Evolutionary conservation across 2,797 vertebrate genomes (phyloP).

Genomic region (Hipposideros larvatus): DNA sequence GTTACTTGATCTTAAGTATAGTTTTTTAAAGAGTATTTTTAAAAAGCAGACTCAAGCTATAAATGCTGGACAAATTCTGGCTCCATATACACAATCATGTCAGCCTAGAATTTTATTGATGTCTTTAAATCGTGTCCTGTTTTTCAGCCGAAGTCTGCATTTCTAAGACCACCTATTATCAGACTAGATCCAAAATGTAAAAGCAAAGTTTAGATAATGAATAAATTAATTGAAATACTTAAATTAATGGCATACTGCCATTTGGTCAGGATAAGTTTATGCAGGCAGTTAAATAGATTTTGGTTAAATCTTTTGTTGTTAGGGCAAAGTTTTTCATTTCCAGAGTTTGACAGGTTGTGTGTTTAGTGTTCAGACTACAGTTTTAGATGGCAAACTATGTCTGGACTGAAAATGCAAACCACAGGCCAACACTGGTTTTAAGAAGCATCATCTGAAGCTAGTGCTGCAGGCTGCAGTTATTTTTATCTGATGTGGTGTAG

Average conservation of each 20-base stretch:
- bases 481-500: not conserved
- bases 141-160: constrained; percentile 19
- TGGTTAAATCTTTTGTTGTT: constrained; percentile 14
- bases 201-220: constrained; percentile 44
- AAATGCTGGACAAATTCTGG: not conserved
- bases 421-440: not conserved
- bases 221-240: constrained; percentile 14
- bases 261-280: not conserved
- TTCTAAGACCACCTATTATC: constrained; percentile 34
- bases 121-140: not conserved
- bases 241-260: not conserved
- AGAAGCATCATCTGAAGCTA: not conserved
- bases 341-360: not conserved
- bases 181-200: constrained; percentile 30
- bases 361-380: not conserved
- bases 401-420: not conserved
- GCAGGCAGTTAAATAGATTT: not conserved
- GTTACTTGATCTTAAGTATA: not conserved
- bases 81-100: not conserved
- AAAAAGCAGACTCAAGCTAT: not conserved
- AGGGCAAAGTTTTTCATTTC: constrained; percentile 24
- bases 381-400: not conserved
- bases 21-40: not conserved
- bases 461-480: not conserved
- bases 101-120: not conserved